Evolutionary conservation across 2,113 vertebrate genomes (phyloP).

Genomic region (Beaufortia kweichowensis): DNA sequence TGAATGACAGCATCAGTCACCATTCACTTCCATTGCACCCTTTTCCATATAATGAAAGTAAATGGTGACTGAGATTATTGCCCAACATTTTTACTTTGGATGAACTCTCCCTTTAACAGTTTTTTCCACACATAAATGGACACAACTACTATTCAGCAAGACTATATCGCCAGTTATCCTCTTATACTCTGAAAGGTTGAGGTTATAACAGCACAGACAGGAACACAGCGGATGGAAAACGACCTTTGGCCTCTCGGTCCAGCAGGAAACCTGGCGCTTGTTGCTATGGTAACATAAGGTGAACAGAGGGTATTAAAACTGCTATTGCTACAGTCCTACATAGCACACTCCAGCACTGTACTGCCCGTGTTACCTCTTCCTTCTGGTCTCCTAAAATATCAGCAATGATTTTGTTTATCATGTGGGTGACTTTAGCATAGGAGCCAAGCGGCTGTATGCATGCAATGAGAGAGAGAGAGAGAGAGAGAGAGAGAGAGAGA

Average conservation of each 20-base stretch:
- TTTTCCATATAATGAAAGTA: no score
- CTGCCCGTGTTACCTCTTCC: slow-evolving; percentile 44
- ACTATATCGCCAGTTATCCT: background rate
- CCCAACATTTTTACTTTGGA: background rate
- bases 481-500: slow-evolving; percentile 19
- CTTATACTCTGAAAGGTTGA: background rate
- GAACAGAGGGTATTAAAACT: slow-evolving; percentile 12
- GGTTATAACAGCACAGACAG: background rate
- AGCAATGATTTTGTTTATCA: slow-evolving; percentile 53
- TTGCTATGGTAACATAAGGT: slow-evolving; percentile 26
- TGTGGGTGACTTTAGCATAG: slow-evolving; percentile 48
- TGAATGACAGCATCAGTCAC: background rate
- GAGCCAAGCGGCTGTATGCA: slow-evolving; percentile 43
- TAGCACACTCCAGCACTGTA: background rate
- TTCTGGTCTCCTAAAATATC: slow-evolving; percentile 48
- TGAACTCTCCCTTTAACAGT: background rate
- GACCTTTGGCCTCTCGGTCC: slow-evolving; percentile 22
- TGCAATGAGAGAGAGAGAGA: slow-evolving; percentile 13
- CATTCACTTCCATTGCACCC: background rate
- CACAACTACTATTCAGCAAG: background rate
- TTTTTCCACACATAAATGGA: background rate
- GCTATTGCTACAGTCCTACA: slow-evolving; percentile 12
- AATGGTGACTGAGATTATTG: no score
- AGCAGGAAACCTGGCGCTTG: slow-evolving; percentile 7
- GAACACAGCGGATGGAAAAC: slow-evolving; percentile 1